Evolutionary conservation across 1,140 invertebrate species (phyloP).

Genomic region (Saccostrea echinata): DNA sequence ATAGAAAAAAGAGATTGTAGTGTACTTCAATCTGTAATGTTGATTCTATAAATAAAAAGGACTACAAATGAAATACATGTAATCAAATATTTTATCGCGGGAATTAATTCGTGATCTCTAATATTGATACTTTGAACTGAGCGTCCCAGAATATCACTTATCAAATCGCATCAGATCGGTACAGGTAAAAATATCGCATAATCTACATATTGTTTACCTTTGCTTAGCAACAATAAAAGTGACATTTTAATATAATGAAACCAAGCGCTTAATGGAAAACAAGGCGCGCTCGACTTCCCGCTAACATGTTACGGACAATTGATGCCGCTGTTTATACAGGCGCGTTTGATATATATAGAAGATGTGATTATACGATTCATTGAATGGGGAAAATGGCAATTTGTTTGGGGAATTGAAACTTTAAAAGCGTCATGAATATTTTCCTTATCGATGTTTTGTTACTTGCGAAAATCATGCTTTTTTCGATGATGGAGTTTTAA

Average conservation of each 20-base stretch:
- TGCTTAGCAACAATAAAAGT: slow-evolving; percentile 8
- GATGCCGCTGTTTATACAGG: background rate
- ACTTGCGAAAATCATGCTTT: background rate
- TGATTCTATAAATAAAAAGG: no score
- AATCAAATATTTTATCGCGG: no score
- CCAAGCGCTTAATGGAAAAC: background rate
- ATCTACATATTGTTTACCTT: slow-evolving; percentile 12
- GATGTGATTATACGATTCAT: slow-evolving; percentile 2
- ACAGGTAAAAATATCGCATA: background rate
- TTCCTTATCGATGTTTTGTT: background rate
- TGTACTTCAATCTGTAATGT: no score
- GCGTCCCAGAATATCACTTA: no score
- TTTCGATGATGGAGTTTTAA: background rate
- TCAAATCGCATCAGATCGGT: background rate
- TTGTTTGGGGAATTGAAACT: slow-evolving; percentile 24
- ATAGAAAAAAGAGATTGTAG: no score
- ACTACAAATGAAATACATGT: no score
- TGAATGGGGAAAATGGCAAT: slow-evolving; percentile 21
- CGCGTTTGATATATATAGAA: background rate
- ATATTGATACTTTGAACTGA: background rate
- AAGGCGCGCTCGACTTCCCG: background rate
- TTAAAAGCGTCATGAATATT: slow-evolving; percentile 19
- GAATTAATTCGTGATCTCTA: background rate
- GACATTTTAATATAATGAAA: background rate
- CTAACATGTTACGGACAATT: background rate